Evolutionary conservation across 2,113 vertebrate genomes (phyloP).

Genomic region (Scomber scombrus): DNA sequence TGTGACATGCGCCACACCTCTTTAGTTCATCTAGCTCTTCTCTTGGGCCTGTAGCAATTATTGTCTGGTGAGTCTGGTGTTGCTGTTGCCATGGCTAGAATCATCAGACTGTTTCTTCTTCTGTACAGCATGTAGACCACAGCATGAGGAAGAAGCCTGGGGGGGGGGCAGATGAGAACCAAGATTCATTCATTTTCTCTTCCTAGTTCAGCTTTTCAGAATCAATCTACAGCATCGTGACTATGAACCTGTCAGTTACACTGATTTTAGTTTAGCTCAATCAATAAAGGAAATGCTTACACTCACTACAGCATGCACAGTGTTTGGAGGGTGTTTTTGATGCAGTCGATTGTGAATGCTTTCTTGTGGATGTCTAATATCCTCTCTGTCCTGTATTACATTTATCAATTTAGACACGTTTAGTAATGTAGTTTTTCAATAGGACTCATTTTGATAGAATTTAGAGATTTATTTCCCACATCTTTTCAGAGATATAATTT

Average conservation of each 20-base stretch:
- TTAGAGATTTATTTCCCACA: too few relatives aligned
- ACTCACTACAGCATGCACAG: too few relatives aligned
- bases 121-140: slow-evolving; percentile 79
- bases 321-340: too few relatives aligned
- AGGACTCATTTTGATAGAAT: too few relatives aligned
- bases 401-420: not conserved
- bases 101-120: slow-evolving; percentile 57
- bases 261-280: not conserved
- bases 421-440: not conserved
- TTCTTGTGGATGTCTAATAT: too few relatives aligned
- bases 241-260: not conserved
- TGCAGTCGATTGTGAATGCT: too few relatives aligned
- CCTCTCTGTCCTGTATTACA: too few relatives aligned
- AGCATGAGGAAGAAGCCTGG: slow-evolving; percentile 85
- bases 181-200: not conserved
- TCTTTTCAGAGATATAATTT: too few relatives aligned
- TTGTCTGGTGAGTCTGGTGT: slow-evolving; percentile 76
- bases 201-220: not conserved
- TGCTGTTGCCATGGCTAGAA: slow-evolving; percentile 63
- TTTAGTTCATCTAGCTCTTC: slow-evolving; percentile 49
- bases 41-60: slow-evolving; percentile 78
- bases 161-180: not conserved
- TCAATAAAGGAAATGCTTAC: too few relatives aligned
- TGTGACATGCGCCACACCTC: not conserved
- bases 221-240: not conserved